Base-by-base conservation (phyloP, 2,888 invertebrate genomes). In the Tupiocoris notatus region DNA sequence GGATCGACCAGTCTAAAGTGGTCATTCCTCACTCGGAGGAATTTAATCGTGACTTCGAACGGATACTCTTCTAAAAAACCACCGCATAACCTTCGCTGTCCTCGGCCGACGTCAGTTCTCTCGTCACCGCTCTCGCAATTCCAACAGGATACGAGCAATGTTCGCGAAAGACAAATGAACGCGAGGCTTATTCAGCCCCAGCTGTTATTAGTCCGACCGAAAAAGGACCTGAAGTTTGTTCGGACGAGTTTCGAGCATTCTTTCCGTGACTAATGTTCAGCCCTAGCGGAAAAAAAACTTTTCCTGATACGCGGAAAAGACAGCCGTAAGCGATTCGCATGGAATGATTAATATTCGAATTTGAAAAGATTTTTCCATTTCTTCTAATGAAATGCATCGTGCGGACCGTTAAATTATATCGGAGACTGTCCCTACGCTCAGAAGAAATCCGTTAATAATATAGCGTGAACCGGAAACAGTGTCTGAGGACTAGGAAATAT, bases 101-200 rank as follows among this genome's bases (percentile, higher is more conserved):
- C 23, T 17, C 23, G 22, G 21, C 23, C 25, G 25, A 63, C 23
- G 25, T 24, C 63, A 63, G 25, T 24, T 63, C 23, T 16, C 21
- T 12, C 20, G 23, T 16, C 12, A 17, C 63, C 6, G 3, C 23
- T 63, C 17, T 63, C 16, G 63, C 23, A 63, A 63, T 63, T 2
- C 63, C 63, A 63, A 63, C 63, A 23, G 17, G 25, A 23, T 63
- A 63, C 23, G 63, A 24, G 63, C 25, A 63, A 24, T 63, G 25
- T 24, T 21, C 63, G 63, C 63, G n/a, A n/a, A 63, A 63, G 63
- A 63, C 23, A 63, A 63, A n/a, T n/a, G n/a, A n/a, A 63, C 25
- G 63, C 16, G 63, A 63, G 23, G 22, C 23, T 63, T 22, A 24
- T 63, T 63, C 21, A n/a, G 63, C 23, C 16, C 23, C 63, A 23